phyloP scores from a whole-genome alignment of 2,113 vertebrate genomes.

The Antechinus stuartii region DNA sequence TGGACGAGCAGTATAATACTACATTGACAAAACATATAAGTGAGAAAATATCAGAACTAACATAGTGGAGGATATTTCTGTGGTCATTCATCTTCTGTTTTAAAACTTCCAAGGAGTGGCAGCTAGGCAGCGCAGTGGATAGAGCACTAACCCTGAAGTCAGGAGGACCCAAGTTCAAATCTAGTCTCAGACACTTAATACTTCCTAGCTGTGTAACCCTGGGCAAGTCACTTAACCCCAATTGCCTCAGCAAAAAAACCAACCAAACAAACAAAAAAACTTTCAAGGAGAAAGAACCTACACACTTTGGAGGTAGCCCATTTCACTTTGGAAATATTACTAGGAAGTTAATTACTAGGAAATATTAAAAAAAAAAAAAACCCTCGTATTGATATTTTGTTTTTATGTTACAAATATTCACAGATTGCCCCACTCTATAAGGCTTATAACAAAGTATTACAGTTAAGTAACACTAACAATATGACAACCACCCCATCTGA shows the following conservation, averaged over 20 bases:
- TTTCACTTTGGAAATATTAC: neutral
- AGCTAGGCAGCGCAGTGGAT: too few relatives aligned
- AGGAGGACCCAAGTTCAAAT: too few relatives aligned
- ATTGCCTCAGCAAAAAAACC: too few relatives aligned
- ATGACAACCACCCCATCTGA: neutral
- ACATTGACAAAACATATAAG: neutral
- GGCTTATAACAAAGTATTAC: neutral
- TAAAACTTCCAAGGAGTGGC: neutral
- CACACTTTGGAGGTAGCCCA: too few relatives aligned
- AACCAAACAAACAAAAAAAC: neutral
- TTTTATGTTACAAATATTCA: neutral
- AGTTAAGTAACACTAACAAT: neutral
- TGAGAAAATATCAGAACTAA: neutral
- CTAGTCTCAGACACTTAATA: too few relatives aligned
- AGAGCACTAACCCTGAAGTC: too few relatives aligned
- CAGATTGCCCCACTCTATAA: neutral
- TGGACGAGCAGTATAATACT: neutral
- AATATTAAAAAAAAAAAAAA: neutral
- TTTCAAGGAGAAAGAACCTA: neutral
- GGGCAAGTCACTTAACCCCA: too few relatives aligned
- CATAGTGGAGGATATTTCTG: neutral
- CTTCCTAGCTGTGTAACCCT: too few relatives aligned
- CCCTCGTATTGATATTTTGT: neutral
- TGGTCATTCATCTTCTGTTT: neutral
- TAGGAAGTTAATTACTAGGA: neutral